Base-by-base conservation (phyloP, 1,140 invertebrate genomes). In the Xylocopa sonorina region DNA sequence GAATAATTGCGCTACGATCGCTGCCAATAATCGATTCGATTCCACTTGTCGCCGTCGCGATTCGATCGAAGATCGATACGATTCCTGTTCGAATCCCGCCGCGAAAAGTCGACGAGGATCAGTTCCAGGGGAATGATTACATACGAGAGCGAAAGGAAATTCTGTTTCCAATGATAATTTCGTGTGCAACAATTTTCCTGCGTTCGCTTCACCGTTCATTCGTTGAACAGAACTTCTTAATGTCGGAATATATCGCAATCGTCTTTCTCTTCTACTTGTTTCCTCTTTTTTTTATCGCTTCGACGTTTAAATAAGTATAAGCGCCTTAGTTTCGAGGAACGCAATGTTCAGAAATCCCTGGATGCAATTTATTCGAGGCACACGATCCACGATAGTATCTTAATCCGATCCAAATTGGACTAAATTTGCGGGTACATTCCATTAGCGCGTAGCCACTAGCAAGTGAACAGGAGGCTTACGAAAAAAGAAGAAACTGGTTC, bases 351-450 rank as follows among this genome's bases (percentile, higher is more conserved):
- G n/a, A 34, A 68, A 43, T 55, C n/a, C 57, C 27, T 32, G 51
- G n/a, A 68, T 27, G 18, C 14, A 29, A 64, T 16, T 24, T 24
- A 43, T 7, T 81, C 21, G 34, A 53, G 48, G 46, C 48, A 48
- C 50, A 66, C 62, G 46, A 71, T 51, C 53, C 77, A 73, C 76
- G 76, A 71, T 57, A 32, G 34, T 67, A 83, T 80, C 66, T 75
- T 63, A 86, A 87, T 83, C 78, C 79, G 84, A 85, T 85, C 79
- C 84, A 85, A n/a, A 34, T 51, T 67, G 64, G 69, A 62, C 53
- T 81, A 57, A 71, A 85, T 63, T 81, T 46, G 14, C 48, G 68
- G 46, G 53, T 84, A 85, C 84, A 86, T 86, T 86, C 84, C 84
- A 86, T 43, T 85, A 85, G 78, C 66, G 69, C 84, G n/a, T n/a